phyloP scores from a whole-genome alignment of 2,888 invertebrate genomes.

The Trachelus iudaicus region DNA sequence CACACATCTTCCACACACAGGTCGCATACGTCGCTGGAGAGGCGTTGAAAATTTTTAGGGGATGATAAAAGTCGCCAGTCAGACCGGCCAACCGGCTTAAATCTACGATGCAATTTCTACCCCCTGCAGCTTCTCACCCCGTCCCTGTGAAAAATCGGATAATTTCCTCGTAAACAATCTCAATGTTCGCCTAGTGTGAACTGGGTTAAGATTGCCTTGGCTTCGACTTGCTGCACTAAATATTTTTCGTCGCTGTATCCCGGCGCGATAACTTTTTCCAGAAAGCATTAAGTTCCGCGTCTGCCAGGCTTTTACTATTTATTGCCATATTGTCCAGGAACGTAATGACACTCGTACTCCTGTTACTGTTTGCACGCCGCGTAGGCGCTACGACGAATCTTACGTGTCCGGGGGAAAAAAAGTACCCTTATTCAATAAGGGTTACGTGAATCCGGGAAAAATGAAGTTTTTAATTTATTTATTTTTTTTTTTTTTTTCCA shows the following conservation, averaged over 20 bases:
- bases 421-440: too few species aligned
- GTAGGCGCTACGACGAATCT: background rate
- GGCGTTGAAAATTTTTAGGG: background rate
- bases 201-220: conserved; percentile 18
- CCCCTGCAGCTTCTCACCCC: background rate
- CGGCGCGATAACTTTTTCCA: background rate
- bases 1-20: background rate
- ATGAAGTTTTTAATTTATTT: background rate
- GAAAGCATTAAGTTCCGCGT: background rate
- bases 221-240: conserved; percentile 8
- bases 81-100: background rate
- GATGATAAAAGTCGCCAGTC: background rate
- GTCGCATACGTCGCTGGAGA: background rate
- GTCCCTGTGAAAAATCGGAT: background rate
- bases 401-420: background rate
- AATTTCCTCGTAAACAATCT: conserved; percentile 24
- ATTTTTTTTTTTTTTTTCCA: background rate
- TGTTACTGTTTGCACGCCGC: background rate
- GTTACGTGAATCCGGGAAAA: background rate
- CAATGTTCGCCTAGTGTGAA: conserved; percentile 18
- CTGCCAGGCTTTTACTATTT: background rate
- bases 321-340: background rate
- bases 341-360: background rate
- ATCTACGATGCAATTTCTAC: background rate
- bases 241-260: background rate